Evolutionary conservation across 2,888 invertebrate species (phyloP), one percentile per base, ranked within the genome.

Genomic region (Desoria tigrina): DNA sequence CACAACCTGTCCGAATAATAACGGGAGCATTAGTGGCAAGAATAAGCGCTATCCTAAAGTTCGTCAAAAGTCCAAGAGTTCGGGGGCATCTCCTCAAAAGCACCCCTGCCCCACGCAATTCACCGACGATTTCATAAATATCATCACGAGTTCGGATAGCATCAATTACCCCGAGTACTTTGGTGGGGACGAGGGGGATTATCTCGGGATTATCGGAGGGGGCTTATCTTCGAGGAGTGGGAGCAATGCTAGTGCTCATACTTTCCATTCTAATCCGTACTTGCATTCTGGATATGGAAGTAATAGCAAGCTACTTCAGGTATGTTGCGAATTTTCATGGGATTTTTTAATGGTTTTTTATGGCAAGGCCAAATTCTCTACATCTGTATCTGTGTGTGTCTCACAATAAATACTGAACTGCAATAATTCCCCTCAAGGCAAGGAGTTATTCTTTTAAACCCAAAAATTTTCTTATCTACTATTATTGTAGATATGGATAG

Each of bases 31-130:
- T n/a, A n/a, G n/a, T 2, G 61, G 60, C n/a, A n/a, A n/a, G n/a
- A 14, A 61, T 59, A 24, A 51, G 4, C 55, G 69, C 0, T 63
- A 61, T 49, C 69, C 66, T 2, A 69, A 69, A 54, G 65, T 63
- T 14, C 55, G 69, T 21, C 69, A 69, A 59, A 69, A 69, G 50
- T 66, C 66, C 1, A 69, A 69, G 49, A 63, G 63, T 6, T 66
- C 66, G 11, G 69, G 69, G 60, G 69, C 69, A 28, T 66, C 66
- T 16, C 69, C 69, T 9, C 69, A 69, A 26, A 65, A 62, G 45
- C 64, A 64, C 27, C 65, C 65, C 1, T 58, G 61, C 42, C 45
- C 45, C 6, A 16, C 6, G 4, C 45, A 45, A 21, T 65, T 68
- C 32, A 57, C 61, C 37, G 65, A 68, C 14, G 68, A 68, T 27